Conservation (phyloP, 2,797 vertebrate genomes). For the Poecilia velifera region DNA sequence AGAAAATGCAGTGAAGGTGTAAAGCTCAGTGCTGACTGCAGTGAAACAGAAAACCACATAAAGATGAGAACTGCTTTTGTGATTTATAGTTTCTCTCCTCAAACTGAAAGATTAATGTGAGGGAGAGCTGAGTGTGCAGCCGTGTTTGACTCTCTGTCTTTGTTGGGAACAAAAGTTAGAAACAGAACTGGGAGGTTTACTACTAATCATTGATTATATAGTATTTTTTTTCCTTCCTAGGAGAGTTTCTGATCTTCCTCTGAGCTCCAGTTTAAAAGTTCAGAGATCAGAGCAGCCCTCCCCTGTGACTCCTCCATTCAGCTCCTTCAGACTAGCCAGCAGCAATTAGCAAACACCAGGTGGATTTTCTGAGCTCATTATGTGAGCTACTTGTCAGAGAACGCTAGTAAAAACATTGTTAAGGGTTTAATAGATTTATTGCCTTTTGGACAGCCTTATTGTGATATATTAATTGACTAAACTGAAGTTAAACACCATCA, state of each 20-base stretch:
- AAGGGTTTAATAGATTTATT: too few species aligned
- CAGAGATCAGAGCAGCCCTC: too few species aligned
- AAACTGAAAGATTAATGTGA: constrained; percentile 4
- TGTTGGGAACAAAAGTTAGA: not conserved
- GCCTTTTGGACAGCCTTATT: too few species aligned
- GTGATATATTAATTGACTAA: too few species aligned
- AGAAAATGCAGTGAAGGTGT: not conserved
- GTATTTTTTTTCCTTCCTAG: not conserved
- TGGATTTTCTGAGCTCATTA: too few species aligned
- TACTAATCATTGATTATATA: not conserved
- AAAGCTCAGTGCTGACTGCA: constrained; percentile 29
- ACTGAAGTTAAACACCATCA: too few species aligned
- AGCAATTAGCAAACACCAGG: too few species aligned
- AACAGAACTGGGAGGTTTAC: not conserved
- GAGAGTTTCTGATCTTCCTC: not conserved
- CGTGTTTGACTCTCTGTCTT: not conserved
- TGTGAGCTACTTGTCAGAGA: too few species aligned
- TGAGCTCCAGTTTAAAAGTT: too few species aligned
- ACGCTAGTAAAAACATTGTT: too few species aligned
- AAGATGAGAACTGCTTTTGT: constrained; percentile 37
- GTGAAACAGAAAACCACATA: constrained; percentile 25
- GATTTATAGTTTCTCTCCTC: constrained; percentile 46
- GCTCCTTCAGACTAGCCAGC: too few species aligned
- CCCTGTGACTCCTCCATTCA: too few species aligned
- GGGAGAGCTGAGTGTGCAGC: not conserved